Conservation (phyloP, 2,113 vertebrate genomes). For the Actenoides hombroni region DNA sequence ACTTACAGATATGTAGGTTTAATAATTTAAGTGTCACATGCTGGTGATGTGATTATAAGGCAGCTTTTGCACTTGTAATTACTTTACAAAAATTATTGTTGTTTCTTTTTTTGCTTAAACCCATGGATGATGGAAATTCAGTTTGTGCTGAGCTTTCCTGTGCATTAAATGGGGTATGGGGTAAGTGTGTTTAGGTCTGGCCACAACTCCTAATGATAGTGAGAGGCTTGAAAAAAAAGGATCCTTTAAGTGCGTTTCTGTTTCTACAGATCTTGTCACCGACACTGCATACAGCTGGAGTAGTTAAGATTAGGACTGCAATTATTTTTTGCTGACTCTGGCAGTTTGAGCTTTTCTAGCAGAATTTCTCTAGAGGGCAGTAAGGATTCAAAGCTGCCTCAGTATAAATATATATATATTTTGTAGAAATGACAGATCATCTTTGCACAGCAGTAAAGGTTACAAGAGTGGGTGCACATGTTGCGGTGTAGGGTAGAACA, state of each 20-base stretch:
- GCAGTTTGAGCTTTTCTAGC: slow-evolving; percentile 61
- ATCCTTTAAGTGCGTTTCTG: not conserved
- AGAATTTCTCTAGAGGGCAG: slow-evolving; percentile 78
- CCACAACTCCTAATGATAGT: not conserved
- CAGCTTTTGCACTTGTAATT: not conserved
- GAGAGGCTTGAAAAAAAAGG: not conserved
- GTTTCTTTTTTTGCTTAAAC: not conserved
- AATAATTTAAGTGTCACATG: not conserved
- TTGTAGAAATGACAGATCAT: slow-evolving; percentile 63
- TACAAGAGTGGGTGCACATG: slow-evolving; percentile 52
- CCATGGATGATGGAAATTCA: not conserved
- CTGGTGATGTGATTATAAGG: not conserved
- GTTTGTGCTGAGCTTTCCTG: not conserved
- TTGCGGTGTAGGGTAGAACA: slow-evolving; percentile 44
- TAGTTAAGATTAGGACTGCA: slow-evolving; percentile 7
- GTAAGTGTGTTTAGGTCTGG: not conserved
- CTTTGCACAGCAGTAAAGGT: slow-evolving; percentile 57
- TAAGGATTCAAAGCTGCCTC: slow-evolving; percentile 63
- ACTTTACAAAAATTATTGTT: rapidly evolving
- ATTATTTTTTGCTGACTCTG: slow-evolving; percentile 67
- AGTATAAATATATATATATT: not conserved
- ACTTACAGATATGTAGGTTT: not conserved
- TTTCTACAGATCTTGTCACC: slow-evolving; percentile 12
- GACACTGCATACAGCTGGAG: not conserved
- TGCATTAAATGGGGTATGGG: not conserved